Evolutionary conservation across 2,797 vertebrate genomes (phyloP).

Genomic region (Lates japonicus): DNA sequence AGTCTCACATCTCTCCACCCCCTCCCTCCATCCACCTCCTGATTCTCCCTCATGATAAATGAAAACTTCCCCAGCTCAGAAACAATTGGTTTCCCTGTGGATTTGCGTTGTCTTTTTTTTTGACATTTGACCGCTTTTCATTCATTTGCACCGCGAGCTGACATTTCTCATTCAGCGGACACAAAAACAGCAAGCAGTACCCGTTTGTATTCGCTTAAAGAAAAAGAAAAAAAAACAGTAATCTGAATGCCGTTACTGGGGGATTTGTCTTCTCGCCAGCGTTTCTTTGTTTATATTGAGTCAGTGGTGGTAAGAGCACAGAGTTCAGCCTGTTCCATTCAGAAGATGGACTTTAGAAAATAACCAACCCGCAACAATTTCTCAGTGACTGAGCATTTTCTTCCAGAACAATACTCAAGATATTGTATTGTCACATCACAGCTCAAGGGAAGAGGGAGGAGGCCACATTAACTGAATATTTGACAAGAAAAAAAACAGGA

Average conservation of each 20-base stretch:
- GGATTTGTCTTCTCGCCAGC: slow-evolving; percentile 7
- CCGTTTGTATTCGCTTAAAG: slow-evolving; percentile 34
- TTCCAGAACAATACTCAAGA: slow-evolving; percentile 27
- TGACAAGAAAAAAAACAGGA: not conserved
- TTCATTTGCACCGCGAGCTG: slow-evolving; percentile 44
- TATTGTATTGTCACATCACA: not conserved
- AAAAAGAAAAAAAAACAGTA: slow-evolving; percentile 3
- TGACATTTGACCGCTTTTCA: slow-evolving; percentile 25
- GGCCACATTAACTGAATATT: not conserved
- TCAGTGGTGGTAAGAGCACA: not conserved
- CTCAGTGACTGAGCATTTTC: slow-evolving; percentile 17
- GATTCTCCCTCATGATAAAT: slow-evolving; percentile 72
- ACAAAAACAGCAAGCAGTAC: slow-evolving; percentile 23
- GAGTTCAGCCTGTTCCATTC: slow-evolving; percentile 32
- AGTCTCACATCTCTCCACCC: slow-evolving; percentile 41
- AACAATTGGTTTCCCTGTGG: slow-evolving; percentile 43
- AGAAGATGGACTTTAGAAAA: slow-evolving; percentile 15
- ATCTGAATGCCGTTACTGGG: slow-evolving; percentile 33
- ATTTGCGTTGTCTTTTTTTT: slow-evolving; percentile 41
- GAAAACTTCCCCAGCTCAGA: slow-evolving; percentile 50
- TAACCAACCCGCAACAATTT: slow-evolving; percentile 2
- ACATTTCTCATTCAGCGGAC: slow-evolving; percentile 41
- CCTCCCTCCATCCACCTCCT: not conserved
- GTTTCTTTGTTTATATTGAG: slow-evolving; percentile 20
- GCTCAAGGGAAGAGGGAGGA: not conserved